A percentile compares a stretch with the other conserved stretches of the same genome.
Conservation (phyloP, 1,140 invertebrate genomes). For the Drosophila auraria region DNA sequence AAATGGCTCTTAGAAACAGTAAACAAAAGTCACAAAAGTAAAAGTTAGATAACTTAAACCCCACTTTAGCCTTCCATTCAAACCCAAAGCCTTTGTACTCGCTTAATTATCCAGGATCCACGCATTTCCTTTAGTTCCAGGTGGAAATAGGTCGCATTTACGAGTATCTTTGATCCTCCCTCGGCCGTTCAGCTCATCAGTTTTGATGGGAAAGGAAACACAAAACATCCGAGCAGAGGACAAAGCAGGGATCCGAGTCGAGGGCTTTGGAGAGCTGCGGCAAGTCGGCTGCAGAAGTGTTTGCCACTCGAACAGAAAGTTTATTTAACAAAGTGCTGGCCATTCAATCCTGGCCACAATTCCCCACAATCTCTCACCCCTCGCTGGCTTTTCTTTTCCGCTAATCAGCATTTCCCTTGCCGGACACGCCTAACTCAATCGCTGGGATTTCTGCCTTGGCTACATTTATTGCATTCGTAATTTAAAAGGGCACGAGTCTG, state of each 20-base stretch:
- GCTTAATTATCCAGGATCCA: conserved; percentile 18
- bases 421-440: conserved; percentile 53
- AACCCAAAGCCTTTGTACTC: conserved; percentile 1
- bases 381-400: conserved; percentile 11
- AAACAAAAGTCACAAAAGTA: background rate
- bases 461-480: conserved; percentile 73
- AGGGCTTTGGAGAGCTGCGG: conserved; percentile 39
- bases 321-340: conserved; percentile 73
- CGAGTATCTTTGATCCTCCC: conserved; percentile 23
- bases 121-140: background rate
- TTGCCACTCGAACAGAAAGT: conserved; percentile 64
- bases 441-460: conserved; percentile 44
- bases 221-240: conserved; percentile 21
- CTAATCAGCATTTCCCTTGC: conserved; percentile 61
- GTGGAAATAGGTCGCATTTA: conserved; percentile 29
- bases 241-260: conserved; percentile 18
- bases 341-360: conserved; percentile 52
- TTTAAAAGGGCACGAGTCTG: conserved; percentile 38
- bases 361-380: background rate
- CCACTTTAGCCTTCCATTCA: background rate
- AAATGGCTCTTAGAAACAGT: background rate
- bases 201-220: conserved; percentile 23
- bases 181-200: conserved; percentile 27
- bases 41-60: background rate
- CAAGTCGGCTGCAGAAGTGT: conserved; percentile 39